A percentile compares a stretch with the other conserved stretches of the same genome.
phyloP scores from a whole-genome alignment of 2,888 invertebrate species.

The Poecilus cupreus region DNA sequence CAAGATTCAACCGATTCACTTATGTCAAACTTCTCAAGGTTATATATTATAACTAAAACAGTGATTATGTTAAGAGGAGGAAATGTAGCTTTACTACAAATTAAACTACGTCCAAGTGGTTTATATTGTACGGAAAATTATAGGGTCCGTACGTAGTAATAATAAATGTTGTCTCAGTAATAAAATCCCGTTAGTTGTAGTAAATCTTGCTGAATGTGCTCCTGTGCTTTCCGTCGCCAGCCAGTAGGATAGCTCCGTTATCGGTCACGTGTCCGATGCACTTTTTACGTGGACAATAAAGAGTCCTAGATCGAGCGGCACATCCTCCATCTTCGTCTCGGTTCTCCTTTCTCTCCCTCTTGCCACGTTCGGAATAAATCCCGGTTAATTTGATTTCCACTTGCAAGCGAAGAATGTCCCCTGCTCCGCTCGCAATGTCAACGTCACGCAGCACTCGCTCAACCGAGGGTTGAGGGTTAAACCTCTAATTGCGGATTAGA shows the following conservation, averaged over 20 bases:
- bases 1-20: too few species aligned
- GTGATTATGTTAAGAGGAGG: too few species aligned
- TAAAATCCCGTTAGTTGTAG: too few species aligned
- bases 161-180: too few species aligned
- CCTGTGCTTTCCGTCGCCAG: not conserved
- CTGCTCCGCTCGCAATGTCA: not conserved
- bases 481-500: slow-evolving; percentile 25
- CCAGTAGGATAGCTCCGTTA: slow-evolving; percentile 4
- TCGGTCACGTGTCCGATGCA: slow-evolving; percentile 36
- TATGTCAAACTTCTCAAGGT: too few species aligned
- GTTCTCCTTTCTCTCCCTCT: not conserved
- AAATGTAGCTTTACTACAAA: too few species aligned
- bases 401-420: slow-evolving; percentile 15
- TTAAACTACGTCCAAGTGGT: too few species aligned
- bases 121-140: too few species aligned
- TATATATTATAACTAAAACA: too few species aligned
- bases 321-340: slow-evolving; percentile 26
- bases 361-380: slow-evolving; percentile 21
- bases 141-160: too few species aligned
- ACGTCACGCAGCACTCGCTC: not conserved
- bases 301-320: slow-evolving; percentile 1
- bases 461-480: not conserved
- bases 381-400: slow-evolving; percentile 36
- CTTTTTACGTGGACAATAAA: slow-evolving; percentile 40
- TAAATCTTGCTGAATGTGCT: too few species aligned